Percentiles rank a stretch among this genome's conserved stretches.
phyloP scores from a whole-genome alignment of 1,140 invertebrate genomes.

The Anastrepha ludens region DNA sequence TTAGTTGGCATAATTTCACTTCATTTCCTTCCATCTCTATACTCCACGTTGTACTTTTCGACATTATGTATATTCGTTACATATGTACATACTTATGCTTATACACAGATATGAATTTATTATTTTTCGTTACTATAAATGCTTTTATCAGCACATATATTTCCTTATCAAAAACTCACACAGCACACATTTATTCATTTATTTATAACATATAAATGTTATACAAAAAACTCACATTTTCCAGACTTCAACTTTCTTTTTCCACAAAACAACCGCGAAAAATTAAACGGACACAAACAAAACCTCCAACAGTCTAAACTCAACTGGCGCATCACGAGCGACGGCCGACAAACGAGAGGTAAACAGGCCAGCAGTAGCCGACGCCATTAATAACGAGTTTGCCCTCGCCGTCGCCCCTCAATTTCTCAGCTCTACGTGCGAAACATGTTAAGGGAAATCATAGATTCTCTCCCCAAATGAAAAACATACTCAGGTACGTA shows the following conservation, averaged over 20 bases:
- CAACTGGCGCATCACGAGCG: conserved; percentile 42
- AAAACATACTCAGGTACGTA: conserved; percentile 45
- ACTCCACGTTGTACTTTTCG: conserved; percentile 50
- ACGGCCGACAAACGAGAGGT: conserved; percentile 34
- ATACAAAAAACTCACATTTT: conserved; percentile 34
- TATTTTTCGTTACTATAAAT: neutral
- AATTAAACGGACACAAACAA: conserved; percentile 36
- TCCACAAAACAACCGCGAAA: conserved; percentile 47
- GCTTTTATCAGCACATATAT: conserved; percentile 16
- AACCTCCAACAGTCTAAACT: conserved; percentile 50
- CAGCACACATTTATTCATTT: neutral
- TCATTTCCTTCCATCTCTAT: neutral
- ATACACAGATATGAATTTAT: neutral
- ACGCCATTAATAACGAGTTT: conserved; percentile 42
- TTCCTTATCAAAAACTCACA: conserved; percentile 22
- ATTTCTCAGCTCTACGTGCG: conserved; percentile 41
- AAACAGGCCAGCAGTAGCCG: conserved; percentile 41
- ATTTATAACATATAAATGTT: neutral
- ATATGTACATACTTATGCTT: neutral
- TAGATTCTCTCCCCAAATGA: conserved; percentile 46
- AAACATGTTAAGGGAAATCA: conserved; percentile 49
- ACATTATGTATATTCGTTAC: neutral
- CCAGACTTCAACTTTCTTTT: conserved; percentile 52
- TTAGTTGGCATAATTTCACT: conserved; percentile 51
- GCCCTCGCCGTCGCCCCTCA: neutral